phyloP scores from a whole-genome alignment of 2,888 invertebrate genomes.

The Syrphus vitripennis region DNA sequence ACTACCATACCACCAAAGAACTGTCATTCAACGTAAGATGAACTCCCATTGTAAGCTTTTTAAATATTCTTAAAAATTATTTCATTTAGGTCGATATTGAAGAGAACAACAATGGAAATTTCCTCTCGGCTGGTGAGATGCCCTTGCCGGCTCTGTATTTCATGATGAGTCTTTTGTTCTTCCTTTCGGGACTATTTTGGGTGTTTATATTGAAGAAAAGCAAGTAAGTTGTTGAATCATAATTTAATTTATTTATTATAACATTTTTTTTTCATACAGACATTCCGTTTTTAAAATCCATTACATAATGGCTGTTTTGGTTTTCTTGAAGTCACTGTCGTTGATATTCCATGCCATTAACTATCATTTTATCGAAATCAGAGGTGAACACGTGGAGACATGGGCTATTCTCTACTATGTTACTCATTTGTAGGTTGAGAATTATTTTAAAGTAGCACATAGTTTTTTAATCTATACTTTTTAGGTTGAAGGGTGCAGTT shows the following conservation, averaged over 20 bases:
- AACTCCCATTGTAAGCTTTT: neutral
- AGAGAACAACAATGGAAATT: conserved; percentile 93
- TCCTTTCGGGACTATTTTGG: conserved; percentile 95
- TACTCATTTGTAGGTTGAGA: conserved; percentile 92
- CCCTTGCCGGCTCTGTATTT: conserved; percentile 96
- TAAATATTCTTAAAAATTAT: neutral
- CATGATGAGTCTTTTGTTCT: conserved; percentile 94
- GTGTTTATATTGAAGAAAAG: conserved; percentile 92
- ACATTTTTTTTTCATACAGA: conserved; percentile 79
- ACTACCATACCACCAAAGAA: conserved; percentile 82
- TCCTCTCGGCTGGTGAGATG: conserved; percentile 97
- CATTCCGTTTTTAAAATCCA: conserved; percentile 97
- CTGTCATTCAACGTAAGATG: conserved; percentile 86
- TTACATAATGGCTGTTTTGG: conserved; percentile 96
- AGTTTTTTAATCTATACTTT: neutral
- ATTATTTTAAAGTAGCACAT: neutral
- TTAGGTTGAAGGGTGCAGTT: conserved; percentile 92
- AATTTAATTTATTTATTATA: neutral
- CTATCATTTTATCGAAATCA: conserved; percentile 95
- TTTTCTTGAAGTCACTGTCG: conserved; percentile 95
- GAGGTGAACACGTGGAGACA: conserved; percentile 96
- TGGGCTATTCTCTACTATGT: conserved; percentile 99
- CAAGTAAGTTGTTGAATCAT: conserved; percentile 81
- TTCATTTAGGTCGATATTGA: conserved; percentile 89
- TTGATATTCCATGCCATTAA: conserved; percentile 97